Base-by-base conservation (phyloP, 2,797 vertebrate species). In the Labroides dimidiatus region DNA sequence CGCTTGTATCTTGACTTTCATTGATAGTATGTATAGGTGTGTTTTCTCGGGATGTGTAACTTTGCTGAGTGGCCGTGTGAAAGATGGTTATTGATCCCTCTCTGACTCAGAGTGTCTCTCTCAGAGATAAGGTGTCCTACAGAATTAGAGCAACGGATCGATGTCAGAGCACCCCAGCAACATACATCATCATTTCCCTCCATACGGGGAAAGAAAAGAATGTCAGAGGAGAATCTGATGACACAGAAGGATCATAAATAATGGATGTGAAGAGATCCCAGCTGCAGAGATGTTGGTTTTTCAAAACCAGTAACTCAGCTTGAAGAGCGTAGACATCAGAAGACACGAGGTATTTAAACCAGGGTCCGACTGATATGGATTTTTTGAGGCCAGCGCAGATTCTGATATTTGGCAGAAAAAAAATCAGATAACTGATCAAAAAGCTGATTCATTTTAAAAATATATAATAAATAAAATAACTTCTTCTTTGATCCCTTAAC, bases 31-130 rank as follows among this genome's bases (percentile, higher is more conserved):
- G 52, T 65, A 65, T 67, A 33, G 62, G 54, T 43, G 30, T 63
- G 50, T 75, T 72, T 72, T 56, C 48, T 64, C 45, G n/a, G 24
- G 33, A 60, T 60, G 50, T 36, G 33, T 39, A 53, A 17, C 51
- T 78, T 75, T 72, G 72, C 51, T 45, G 30, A n/a, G 44, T 13
- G 59, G 47, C 68, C 20, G 11, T 55, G 33, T 45, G 84, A 86
- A 45, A 17, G 83, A 89, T 87, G 71, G 75, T 39, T 87, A 84
- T 89, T 77, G 83, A 90, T 84, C 71, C 37, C 16, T 47, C 37
- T 70, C 56, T 56, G 62, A 64, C 72, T 77, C 55, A 61, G 54
- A 70, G 51, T 17, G 42, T 62, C 61, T 74, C 63, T 84, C 53
- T 56, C 65, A 23, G n/a, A 77, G 52, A 63, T 59, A 61, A 74